phyloP scores from a whole-genome alignment of 2,888 invertebrate genomes.

The Drosophila borborema region DNA sequence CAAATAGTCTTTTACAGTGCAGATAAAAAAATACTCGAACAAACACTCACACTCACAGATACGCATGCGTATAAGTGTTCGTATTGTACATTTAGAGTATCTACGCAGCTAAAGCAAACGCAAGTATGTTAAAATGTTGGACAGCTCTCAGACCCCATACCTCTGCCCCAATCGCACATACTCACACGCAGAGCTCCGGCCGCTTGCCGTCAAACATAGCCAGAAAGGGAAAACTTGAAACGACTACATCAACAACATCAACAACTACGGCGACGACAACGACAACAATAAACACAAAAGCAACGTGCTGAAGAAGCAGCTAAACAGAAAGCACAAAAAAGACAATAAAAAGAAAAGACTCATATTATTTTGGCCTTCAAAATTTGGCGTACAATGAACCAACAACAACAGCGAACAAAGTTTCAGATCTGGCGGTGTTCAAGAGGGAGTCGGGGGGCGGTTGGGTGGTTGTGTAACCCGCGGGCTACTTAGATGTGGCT shows the following conservation, averaged over 20 bases:
- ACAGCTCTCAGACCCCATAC: background rate
- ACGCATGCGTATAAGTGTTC: slow-evolving; percentile 22
- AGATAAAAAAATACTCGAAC: slow-evolving; percentile 43
- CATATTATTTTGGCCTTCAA: slow-evolving; percentile 84
- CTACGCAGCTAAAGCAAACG: slow-evolving; percentile 3
- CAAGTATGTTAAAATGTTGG: background rate
- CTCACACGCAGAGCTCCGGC: background rate
- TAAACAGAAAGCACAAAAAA: slow-evolving; percentile 60
- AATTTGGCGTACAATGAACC: slow-evolving; percentile 84
- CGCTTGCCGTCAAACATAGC: slow-evolving; percentile 37
- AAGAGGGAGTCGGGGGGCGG: background rate
- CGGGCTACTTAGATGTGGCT: slow-evolving; percentile 10
- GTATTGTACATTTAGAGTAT: slow-evolving; percentile 26
- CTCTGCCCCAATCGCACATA: background rate
- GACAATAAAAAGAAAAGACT: slow-evolving; percentile 48
- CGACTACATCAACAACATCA: slow-evolving; percentile 36
- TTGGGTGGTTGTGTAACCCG: background rate
- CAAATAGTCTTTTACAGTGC: slow-evolving; percentile 30
- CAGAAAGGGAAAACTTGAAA: slow-evolving; percentile 80
- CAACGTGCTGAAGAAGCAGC: slow-evolving; percentile 51
- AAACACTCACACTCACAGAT: slow-evolving; percentile 23
- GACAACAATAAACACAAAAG: slow-evolving; percentile 41
- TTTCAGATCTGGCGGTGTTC: slow-evolving; percentile 4
- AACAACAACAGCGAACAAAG: slow-evolving; percentile 75
- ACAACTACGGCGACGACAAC: slow-evolving; percentile 13